These are phyloP conservation scores for Strongylocentrotus purpuratus DNA, from an alignment of 35 echinoderm and acorn worm species.

Conservation along the genomic window DNA sequence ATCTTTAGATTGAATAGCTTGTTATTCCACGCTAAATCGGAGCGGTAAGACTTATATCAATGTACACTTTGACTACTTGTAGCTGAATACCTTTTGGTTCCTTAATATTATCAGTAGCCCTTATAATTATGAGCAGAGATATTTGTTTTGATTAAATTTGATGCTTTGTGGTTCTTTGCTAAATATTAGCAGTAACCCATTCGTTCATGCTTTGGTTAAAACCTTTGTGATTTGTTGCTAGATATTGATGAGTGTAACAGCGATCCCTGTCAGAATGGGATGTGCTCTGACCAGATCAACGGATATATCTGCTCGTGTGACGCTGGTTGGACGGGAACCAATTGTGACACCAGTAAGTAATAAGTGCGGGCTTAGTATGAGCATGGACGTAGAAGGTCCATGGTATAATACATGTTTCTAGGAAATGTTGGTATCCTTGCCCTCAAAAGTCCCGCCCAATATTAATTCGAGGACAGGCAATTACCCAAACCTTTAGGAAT, in stretches of 20 bases:
- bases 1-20: no score
- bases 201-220: neutral
- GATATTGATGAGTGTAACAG: slow-evolving; percentile 12
- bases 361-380: neutral
- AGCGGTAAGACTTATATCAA: no score
- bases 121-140: neutral
- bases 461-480: no score
- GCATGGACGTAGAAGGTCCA: no score
- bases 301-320: neutral
- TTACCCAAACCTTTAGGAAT: no score
- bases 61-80: no score
- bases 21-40: no score
- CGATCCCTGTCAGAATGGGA: neutral
- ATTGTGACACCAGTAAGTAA: neutral
- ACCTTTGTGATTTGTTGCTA: neutral
- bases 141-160: neutral
- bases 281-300: neutral
- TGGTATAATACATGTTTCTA: no score
- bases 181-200: neutral
- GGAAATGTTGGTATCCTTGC: no score
- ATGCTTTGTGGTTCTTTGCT: neutral
- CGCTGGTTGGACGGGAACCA: neutral
- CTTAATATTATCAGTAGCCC: neutral
- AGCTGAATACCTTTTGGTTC: no score
- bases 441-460: no score